Evolutionary conservation across 1,140 invertebrate species (phyloP).

Genomic region (Drosophila repletoides): DNA sequence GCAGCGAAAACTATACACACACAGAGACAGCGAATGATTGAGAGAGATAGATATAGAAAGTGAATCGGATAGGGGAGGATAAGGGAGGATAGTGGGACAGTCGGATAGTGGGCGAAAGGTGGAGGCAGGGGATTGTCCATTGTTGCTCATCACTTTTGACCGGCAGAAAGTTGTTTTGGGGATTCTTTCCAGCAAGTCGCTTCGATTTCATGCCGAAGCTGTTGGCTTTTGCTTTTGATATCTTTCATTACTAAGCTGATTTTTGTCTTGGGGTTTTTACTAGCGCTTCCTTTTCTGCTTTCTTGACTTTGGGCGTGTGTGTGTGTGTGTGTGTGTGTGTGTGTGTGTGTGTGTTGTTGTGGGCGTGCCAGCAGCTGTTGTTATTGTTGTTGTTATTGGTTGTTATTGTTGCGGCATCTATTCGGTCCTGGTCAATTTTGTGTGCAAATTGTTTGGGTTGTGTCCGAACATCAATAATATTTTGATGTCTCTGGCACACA

Average conservation of each 20-base stretch:
- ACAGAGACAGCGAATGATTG: slow-evolving; percentile 16
- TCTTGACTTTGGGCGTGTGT: slow-evolving; percentile 4
- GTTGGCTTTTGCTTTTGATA: slow-evolving; percentile 58
- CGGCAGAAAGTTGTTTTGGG: slow-evolving; percentile 64
- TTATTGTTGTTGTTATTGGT: slow-evolving; percentile 20
- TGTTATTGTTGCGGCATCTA: slow-evolving; percentile 10
- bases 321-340: slow-evolving; percentile 1
- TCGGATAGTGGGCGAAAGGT: neutral
- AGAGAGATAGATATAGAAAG: slow-evolving; percentile 1
- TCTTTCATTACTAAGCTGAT: slow-evolving; percentile 55
- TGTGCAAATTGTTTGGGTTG: slow-evolving; percentile 71
- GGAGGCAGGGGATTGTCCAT: slow-evolving; percentile 10
- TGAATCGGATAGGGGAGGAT: neutral
- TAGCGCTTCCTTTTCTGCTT: slow-evolving; percentile 9
- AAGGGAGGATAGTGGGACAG: neutral
- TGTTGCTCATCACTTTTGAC: slow-evolving; percentile 56
- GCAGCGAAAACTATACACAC: slow-evolving; percentile 56
- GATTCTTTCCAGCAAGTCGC: slow-evolving; percentile 25
- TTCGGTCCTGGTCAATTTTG: slow-evolving; percentile 56
- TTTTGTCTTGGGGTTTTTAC: slow-evolving; percentile 44
- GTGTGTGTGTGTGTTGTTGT: slow-evolving; percentile 39
- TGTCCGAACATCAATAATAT: slow-evolving; percentile 65
- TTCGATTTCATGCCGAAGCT: slow-evolving; percentile 57
- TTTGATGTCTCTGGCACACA: slow-evolving; percentile 32
- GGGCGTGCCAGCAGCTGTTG: slow-evolving; percentile 57